phyloP scores from a whole-genome alignment of 2,113 vertebrate genomes.

The Eclectus roratus region DNA sequence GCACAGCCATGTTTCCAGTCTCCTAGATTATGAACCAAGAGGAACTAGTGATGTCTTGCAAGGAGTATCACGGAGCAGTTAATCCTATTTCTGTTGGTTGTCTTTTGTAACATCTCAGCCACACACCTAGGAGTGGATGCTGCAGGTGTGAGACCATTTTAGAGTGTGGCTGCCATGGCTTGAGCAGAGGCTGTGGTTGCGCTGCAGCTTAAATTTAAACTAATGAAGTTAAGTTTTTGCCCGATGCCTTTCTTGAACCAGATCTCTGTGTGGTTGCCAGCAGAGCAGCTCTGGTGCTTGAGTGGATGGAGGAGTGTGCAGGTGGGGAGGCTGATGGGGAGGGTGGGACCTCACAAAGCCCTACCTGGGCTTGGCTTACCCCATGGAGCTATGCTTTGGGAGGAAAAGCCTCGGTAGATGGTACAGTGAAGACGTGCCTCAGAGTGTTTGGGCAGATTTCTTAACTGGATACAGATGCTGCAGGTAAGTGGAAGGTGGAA shows the following conservation, averaged over 20 bases:
- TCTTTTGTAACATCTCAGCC: neutral
- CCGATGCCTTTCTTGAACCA: neutral
- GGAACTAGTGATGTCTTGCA: neutral
- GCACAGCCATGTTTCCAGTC: neutral
- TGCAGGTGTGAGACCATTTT: neutral
- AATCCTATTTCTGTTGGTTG: rapidly evolving
- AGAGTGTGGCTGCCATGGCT: neutral
- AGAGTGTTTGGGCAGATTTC: neutral
- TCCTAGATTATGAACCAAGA: neutral
- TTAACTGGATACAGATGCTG: neutral
- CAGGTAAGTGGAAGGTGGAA: neutral
- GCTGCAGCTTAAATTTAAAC: neutral
- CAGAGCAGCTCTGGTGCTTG: neutral
- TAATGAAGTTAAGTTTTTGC: neutral
- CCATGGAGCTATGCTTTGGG: neutral
- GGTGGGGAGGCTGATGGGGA: neutral
- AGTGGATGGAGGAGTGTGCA: neutral
- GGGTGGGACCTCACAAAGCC: neutral
- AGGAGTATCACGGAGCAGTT: neutral
- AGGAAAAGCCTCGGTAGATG: neutral
- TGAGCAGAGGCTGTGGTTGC: neutral
- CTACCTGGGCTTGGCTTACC: neutral
- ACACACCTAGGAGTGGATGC: neutral
- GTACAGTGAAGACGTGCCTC: neutral
- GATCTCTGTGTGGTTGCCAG: neutral